Conservation (phyloP, 2,113 vertebrate species). For the Crotalus viridis region DNA sequence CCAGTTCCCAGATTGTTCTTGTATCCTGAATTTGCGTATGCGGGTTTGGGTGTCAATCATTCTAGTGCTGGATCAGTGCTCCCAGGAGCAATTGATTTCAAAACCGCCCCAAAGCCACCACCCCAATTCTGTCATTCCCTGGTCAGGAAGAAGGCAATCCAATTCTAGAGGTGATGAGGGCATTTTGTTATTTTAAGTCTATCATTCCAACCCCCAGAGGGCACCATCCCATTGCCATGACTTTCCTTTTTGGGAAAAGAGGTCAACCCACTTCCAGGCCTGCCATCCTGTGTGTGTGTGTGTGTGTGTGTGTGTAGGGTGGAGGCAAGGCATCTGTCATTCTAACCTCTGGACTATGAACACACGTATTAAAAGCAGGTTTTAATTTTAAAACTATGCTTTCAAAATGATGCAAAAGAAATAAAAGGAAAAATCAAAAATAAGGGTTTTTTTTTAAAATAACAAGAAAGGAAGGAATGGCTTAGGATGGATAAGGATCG, state of each 20-base stretch:
- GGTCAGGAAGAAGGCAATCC: background rate
- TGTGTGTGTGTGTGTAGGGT: too few relatives aligned
- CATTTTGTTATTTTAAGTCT: background rate
- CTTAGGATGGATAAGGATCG: background rate
- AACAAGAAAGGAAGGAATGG: background rate
- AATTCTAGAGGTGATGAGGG: background rate
- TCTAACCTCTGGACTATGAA: background rate
- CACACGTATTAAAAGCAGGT: background rate
- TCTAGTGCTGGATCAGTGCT: background rate
- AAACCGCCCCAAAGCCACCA: background rate
- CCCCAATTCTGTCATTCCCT: background rate
- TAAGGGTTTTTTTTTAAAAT: background rate
- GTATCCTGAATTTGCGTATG: background rate
- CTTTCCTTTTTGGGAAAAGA: background rate
- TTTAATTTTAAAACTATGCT: background rate
- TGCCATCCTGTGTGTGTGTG: background rate
- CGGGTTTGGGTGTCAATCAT: background rate
- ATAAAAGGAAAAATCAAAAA: background rate
- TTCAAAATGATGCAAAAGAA: background rate
- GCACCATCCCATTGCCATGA: background rate
- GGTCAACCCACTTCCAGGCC: background rate
- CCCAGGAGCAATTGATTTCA: background rate
- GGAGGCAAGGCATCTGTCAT: background rate
- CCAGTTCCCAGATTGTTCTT: background rate
- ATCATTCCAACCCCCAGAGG: background rate